A percentile compares a stretch with the other conserved stretches of the same genome.
Conservation (phyloP, 2,888 invertebrate genomes). For the Venusia cambrica region DNA sequence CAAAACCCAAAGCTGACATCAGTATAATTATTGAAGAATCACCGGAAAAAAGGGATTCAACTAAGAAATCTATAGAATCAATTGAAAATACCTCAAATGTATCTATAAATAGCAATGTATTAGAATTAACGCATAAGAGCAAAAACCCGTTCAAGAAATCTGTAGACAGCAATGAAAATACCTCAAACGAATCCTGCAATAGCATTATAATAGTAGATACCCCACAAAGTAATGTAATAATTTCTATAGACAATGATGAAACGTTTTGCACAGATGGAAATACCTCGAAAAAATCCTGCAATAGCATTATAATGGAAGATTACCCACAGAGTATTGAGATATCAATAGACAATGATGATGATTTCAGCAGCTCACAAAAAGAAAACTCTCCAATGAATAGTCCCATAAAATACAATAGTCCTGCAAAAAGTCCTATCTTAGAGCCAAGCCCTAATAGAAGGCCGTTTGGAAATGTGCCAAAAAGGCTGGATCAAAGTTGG, state of each 20-base stretch:
- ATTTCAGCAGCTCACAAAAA: conserved; percentile 52
- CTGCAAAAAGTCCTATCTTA: conserved; percentile 53
- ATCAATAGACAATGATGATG: conserved; percentile 27
- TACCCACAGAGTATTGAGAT: background rate
- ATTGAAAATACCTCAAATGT: too few relatives aligned
- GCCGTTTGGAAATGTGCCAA: conserved; percentile 37
- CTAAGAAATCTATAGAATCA: too few relatives aligned
- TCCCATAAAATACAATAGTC: conserved; percentile 46
- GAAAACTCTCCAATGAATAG: conserved; percentile 53
- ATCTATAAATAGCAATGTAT: too few relatives aligned
- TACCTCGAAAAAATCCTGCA: too few relatives aligned
- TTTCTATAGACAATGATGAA: conserved; percentile 25
- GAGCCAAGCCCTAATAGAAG: conserved; percentile 45
- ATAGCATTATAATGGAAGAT: conserved; percentile 1
- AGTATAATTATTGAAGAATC: conserved; percentile 38
- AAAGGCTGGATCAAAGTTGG: conserved; percentile 32
- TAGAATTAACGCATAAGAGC: conserved; percentile 42
- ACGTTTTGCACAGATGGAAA: conserved; percentile 38
- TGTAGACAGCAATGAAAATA: conserved; percentile 6
- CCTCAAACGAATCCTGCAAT: background rate
- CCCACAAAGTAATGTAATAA: background rate
- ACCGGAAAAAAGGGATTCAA: conserved; percentile 39
- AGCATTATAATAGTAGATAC: conserved; percentile 1
- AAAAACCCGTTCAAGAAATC: conserved; percentile 21
- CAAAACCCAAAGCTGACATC: conserved; percentile 28